Conservation (phyloP, 2,888 invertebrate genomes). For the Stenodema calcarata region DNA sequence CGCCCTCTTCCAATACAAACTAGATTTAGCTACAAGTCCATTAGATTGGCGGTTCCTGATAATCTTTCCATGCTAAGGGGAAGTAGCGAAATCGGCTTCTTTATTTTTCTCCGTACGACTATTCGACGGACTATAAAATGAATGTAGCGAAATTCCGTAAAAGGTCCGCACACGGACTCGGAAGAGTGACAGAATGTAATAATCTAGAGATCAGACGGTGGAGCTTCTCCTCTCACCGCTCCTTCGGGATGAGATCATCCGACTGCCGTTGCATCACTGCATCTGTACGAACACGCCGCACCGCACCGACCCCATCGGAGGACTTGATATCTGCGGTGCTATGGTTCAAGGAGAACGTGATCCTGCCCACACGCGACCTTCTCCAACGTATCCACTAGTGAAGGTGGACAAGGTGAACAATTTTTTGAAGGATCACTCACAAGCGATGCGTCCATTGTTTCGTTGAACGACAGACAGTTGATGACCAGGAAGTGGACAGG, state of each 20-base stretch:
- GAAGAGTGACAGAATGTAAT: neutral
- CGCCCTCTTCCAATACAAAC: too few species aligned
- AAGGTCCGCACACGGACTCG: neutral
- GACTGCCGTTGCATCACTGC: slow-evolving; percentile 25
- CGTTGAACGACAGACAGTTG: neutral
- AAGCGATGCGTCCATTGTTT: neutral
- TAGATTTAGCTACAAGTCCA: too few species aligned
- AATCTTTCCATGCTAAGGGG: too few species aligned
- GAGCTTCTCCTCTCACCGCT: slow-evolving; percentile 5
- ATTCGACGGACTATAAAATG: too few species aligned
- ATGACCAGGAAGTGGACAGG: too few species aligned
- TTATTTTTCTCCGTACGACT: too few species aligned
- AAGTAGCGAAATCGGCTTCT: too few species aligned
- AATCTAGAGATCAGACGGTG: slow-evolving; percentile 9
- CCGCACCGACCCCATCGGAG: neutral
- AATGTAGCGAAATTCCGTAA: too few species aligned
- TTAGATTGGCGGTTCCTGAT: too few species aligned
- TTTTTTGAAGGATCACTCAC: neutral
- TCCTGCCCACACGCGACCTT: slow-evolving; percentile 32
- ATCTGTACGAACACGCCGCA: neutral
- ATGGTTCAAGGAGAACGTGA: slow-evolving; percentile 39
- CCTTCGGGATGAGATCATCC: slow-evolving; percentile 31
- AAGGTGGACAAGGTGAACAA: slow-evolving; percentile 11
- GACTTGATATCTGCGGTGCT: slow-evolving; percentile 9
- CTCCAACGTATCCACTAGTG: neutral